These are phyloP conservation scores for Stigmatopora argus DNA, from an alignment of 2,113 vertebrate species.

Conservation along the genomic window DNA sequence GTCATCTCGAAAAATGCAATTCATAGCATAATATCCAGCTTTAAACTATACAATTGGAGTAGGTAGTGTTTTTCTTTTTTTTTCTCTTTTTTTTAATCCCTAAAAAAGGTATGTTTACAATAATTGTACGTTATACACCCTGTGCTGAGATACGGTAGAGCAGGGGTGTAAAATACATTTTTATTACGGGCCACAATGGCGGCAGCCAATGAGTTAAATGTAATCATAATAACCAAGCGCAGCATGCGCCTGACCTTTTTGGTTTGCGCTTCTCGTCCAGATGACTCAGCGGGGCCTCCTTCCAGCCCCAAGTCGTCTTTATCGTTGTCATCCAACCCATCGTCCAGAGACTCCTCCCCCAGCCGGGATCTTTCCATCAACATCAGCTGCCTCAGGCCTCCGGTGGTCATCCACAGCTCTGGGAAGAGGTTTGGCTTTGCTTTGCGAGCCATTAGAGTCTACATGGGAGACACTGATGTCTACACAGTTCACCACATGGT, in stretches of 20 bases:
- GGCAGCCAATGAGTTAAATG: neutral
- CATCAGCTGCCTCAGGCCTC: conserved; percentile 78
- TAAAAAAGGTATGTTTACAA: too few relatives aligned
- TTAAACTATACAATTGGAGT: too few relatives aligned
- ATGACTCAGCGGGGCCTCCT: conserved; percentile 74
- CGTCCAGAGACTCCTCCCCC: conserved; percentile 89
- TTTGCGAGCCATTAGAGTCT: conserved; percentile 87
- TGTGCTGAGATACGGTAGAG: too few relatives aligned
- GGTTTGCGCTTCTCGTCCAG: conserved; percentile 51
- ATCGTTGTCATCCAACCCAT: conserved; percentile 88
- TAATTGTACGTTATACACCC: too few relatives aligned
- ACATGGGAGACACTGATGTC: conserved; percentile 89
- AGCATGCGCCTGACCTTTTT: conserved; percentile 1
- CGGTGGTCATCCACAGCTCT: conserved; percentile 89
- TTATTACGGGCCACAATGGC: too few relatives aligned
- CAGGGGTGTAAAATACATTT: too few relatives aligned
- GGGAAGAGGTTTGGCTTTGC: conserved; percentile 92
- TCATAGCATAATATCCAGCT: too few relatives aligned
- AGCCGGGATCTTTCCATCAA: conserved; percentile 79
- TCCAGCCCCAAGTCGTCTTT: conserved; percentile 85
- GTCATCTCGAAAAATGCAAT: too few relatives aligned
- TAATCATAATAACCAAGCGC: neutral
- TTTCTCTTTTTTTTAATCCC: too few relatives aligned
- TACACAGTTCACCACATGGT: conserved; percentile 93
- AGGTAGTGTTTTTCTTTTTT: too few relatives aligned